Evolutionary conservation across 1,140 invertebrate genomes (phyloP).

Genomic region (Palaemon carinicauda): DNA sequence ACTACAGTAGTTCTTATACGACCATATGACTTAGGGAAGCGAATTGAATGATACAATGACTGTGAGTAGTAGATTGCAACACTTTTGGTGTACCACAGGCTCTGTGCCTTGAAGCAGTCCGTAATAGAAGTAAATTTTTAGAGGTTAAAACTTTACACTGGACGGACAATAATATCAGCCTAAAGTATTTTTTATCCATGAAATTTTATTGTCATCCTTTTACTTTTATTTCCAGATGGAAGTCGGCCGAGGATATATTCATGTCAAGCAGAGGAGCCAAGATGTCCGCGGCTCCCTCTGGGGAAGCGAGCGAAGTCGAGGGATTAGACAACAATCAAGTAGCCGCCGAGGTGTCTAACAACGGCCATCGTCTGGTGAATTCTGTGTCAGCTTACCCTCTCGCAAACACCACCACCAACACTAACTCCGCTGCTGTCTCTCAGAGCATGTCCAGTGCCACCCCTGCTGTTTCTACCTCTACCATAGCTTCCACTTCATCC

Average conservation of each 20-base stretch:
- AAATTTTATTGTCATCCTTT: too few species aligned
- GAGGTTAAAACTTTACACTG: too few species aligned
- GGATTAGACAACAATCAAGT: not conserved
- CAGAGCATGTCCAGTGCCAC: slow-evolving; percentile 21
- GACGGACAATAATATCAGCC: too few species aligned
- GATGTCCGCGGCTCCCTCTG: slow-evolving; percentile 5
- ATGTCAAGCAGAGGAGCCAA: slow-evolving; percentile 13
- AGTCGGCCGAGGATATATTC: slow-evolving; percentile 44
- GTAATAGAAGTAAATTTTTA: too few species aligned
- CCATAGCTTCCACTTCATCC: slow-evolving; percentile 42
- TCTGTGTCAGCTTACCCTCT: slow-evolving; percentile 48
- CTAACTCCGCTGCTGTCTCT: slow-evolving; percentile 12
- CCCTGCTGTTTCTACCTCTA: slow-evolving; percentile 43
- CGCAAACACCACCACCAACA: slow-evolving; percentile 33
- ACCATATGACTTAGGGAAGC: too few species aligned
- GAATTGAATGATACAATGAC: too few species aligned
- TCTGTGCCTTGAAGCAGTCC: too few species aligned
- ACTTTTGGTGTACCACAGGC: too few species aligned
- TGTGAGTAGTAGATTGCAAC: too few species aligned
- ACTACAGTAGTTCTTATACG: too few species aligned
- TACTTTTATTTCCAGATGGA: slow-evolving; percentile 45
- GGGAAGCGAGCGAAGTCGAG: slow-evolving; percentile 5
- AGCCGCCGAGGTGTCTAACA: slow-evolving; percentile 18
- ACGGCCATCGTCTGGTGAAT: slow-evolving; percentile 34
- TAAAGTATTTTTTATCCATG: too few species aligned